Evolutionary conservation across 2,797 vertebrate species (phyloP).

Genomic region (Oophaga sylvatica): DNA sequence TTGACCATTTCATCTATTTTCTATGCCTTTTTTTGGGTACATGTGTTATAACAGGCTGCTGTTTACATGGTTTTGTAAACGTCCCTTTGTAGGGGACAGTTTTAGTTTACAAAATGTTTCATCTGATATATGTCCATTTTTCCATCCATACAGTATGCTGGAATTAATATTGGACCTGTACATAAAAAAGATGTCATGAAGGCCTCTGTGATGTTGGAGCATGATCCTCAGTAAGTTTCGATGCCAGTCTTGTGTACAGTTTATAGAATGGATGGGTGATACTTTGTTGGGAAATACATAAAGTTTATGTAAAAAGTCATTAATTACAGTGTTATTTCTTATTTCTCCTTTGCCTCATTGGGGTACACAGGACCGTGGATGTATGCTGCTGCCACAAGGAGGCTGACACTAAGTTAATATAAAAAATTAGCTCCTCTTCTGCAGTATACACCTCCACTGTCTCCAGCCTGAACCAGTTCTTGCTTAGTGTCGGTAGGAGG

Average conservation of each 20-base stretch:
- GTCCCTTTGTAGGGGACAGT: not conserved
- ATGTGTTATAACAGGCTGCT: not conserved
- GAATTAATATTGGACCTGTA: conserved; percentile 97
- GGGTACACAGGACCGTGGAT: too few relatives aligned
- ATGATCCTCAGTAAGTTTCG: conserved; percentile 88
- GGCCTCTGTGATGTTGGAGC: conserved; percentile 95
- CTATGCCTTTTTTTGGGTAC: not conserved
- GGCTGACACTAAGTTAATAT: too few relatives aligned
- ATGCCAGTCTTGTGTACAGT: not conserved
- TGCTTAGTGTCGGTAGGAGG: too few relatives aligned
- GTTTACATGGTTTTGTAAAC: not conserved
- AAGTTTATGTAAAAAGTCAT: too few relatives aligned
- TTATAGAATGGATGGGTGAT: not conserved
- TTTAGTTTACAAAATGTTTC: not conserved
- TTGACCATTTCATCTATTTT: too few relatives aligned
- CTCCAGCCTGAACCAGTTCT: too few relatives aligned
- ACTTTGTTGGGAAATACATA: too few relatives aligned
- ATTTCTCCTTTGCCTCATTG: too few relatives aligned
- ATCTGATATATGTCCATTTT: not conserved
- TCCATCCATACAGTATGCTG: conserved; percentile 83
- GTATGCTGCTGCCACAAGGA: too few relatives aligned
- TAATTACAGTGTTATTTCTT: too few relatives aligned
- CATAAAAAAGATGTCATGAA: conserved; percentile 98
- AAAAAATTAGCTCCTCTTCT: too few relatives aligned
- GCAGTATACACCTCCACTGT: too few relatives aligned